These are phyloP conservation scores for Lophotriccus pileatus DNA, from an alignment of 2,797 vertebrate species.

Conservation along the genomic window DNA sequence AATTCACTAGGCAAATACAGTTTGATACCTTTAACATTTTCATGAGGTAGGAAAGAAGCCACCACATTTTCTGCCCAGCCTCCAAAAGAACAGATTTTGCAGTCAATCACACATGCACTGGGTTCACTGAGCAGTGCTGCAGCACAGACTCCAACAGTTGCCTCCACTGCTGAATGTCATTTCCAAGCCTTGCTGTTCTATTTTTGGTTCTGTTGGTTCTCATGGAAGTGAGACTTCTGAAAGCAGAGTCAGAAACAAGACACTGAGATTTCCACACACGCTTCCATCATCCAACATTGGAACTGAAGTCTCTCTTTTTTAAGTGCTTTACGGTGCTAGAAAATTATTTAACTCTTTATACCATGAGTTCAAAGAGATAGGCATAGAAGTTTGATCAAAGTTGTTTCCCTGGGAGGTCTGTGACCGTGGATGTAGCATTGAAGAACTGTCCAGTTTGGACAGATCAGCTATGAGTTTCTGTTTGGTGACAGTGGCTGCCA, in stretches of 20 bases:
- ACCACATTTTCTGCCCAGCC: neutral
- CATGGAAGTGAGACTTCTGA: neutral
- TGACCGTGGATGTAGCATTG: neutral
- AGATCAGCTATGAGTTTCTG: fast-evolving
- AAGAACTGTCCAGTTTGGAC: neutral
- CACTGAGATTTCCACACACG: neutral
- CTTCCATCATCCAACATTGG: neutral
- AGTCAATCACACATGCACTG: neutral
- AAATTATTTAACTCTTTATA: neutral
- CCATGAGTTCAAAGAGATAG: neutral
- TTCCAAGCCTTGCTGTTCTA: neutral
- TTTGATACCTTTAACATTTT: neutral
- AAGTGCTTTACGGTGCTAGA: neutral
- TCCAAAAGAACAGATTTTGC: neutral
- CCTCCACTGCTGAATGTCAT: neutral
- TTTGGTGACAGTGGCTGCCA: neutral
- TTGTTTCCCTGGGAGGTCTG: neutral
- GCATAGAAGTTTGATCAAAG: neutral
- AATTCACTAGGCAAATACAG: neutral
- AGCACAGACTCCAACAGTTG: neutral
- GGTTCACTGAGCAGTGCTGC: neutral
- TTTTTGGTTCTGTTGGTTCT: neutral
- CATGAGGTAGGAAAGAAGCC: neutral
- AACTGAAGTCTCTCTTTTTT: neutral
- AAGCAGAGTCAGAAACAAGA: neutral